phyloP scores from a whole-genome alignment of 1,140 invertebrate genomes.

The Achatina immaculata region DNA sequence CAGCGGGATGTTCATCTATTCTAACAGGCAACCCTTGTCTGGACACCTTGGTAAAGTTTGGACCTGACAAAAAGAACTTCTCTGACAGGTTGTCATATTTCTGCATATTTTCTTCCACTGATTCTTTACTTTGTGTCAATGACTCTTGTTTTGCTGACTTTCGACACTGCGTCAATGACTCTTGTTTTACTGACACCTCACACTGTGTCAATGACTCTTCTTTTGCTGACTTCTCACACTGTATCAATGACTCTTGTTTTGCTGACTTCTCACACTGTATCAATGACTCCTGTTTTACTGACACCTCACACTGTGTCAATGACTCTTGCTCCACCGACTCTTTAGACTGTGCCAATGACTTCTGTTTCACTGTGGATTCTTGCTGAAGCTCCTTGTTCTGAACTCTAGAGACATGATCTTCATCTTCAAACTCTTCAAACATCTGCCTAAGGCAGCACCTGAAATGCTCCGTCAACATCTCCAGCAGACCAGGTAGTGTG shows the following conservation, averaged over 20 bases:
- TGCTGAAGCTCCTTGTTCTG: neutral
- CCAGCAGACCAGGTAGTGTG: conserved; percentile 92
- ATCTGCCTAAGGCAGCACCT: conserved; percentile 88
- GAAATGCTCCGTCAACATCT: conserved; percentile 93
- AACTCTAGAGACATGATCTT: conserved; percentile 49
- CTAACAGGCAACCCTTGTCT: conserved; percentile 82
- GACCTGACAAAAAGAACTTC: conserved; percentile 12
- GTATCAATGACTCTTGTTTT: conserved; percentile 39
- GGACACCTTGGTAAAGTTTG: conserved; percentile 84
- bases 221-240: conserved; percentile 47
- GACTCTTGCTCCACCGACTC: conserved; percentile 18
- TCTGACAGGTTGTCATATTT: too few relatives aligned
- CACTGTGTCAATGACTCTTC: conserved; percentile 3
- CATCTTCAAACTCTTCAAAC: conserved; percentile 76
- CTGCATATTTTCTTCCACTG: too few relatives aligned
- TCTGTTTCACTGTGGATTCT: neutral
- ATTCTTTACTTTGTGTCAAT: neutral
- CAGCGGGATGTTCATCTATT: conserved; percentile 75
- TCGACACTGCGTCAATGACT: conserved; percentile 53
- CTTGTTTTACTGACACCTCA: conserved; percentile 20
- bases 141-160: conserved; percentile 45
- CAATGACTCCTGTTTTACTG: conserved; percentile 22
- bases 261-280: conserved; percentile 14
- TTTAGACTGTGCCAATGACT: neutral
- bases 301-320: conserved; percentile 53